Percentiles rank a stretch among this genome's conserved stretches.
phyloP scores from a whole-genome alignment of 2,888 invertebrate species.

The Cephus sareptanus region DNA sequence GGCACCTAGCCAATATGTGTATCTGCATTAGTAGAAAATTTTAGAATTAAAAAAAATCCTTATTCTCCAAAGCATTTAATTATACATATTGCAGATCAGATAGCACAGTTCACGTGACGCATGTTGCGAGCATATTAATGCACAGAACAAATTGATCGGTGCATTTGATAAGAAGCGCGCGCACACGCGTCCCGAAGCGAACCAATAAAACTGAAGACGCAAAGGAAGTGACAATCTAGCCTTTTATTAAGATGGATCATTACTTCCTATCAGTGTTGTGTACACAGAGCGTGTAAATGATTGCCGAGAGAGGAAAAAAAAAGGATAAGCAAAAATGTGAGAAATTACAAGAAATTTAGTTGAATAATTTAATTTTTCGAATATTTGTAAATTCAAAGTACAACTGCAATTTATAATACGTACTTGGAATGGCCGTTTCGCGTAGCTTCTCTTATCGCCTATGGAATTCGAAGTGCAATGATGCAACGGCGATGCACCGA shows the following conservation, averaged over 20 bases:
- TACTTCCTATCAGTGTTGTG: background rate
- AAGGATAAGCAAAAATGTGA: background rate
- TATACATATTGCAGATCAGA: background rate
- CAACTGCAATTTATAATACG: background rate
- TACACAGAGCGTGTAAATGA: background rate
- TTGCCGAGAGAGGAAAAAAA: background rate
- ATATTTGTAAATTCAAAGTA: background rate
- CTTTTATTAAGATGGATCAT: background rate
- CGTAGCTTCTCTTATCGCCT: background rate
- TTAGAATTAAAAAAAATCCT: background rate
- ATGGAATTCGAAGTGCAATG: background rate
- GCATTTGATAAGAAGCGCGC: constrained; percentile 6
- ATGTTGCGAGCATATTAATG: background rate
- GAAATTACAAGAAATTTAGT: background rate
- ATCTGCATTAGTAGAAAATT: background rate
- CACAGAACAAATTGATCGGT: constrained; percentile 33
- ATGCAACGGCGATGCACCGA: background rate
- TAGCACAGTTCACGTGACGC: background rate
- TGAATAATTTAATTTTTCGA: background rate
- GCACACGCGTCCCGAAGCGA: constrained; percentile 2
- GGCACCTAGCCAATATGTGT: background rate
- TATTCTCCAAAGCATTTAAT: background rate
- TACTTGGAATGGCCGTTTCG: constrained; percentile 12
- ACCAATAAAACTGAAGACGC: constrained; percentile 3
- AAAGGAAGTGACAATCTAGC: constrained; percentile 9